Conservation (phyloP, 2,113 vertebrate species). For the Archilochus colubris region DNA sequence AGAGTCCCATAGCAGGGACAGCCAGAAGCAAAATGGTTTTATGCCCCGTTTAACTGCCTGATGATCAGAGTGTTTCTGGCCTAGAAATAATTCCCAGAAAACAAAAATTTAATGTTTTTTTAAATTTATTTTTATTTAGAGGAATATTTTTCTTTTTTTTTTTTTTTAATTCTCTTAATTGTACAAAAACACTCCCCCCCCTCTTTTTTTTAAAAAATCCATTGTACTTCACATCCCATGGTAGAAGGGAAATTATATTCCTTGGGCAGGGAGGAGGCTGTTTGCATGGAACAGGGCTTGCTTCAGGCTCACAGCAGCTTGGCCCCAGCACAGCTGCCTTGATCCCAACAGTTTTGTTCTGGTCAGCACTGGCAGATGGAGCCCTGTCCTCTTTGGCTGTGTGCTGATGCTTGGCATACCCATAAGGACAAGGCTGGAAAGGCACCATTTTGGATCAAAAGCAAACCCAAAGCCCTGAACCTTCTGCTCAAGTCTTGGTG, state of each 20-base stretch:
- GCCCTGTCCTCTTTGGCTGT: neutral
- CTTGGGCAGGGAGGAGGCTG: neutral
- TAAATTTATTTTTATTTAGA: neutral
- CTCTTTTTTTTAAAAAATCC: too few relatives aligned
- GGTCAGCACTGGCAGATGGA: neutral
- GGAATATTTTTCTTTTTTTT: neutral
- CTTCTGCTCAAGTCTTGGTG: neutral
- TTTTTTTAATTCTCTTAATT: neutral
- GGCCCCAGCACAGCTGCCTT: neutral
- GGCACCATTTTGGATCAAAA: neutral
- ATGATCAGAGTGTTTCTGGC: neutral
- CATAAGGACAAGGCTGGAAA: neutral
- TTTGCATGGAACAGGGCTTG: neutral
- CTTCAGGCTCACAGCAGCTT: neutral
- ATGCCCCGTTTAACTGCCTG: neutral
- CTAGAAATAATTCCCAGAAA: neutral
- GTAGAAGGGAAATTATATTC: neutral
- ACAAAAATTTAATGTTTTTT: neutral
- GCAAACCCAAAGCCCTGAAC: neutral
- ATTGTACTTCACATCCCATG: neutral
- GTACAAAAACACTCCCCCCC: accelerated
- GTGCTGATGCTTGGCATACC: neutral
- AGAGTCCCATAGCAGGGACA: neutral
- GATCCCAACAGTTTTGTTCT: neutral
- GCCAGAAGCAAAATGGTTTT: neutral